phyloP scores from a whole-genome alignment of 2,888 invertebrate species.

The Acheta domesticus region DNA sequence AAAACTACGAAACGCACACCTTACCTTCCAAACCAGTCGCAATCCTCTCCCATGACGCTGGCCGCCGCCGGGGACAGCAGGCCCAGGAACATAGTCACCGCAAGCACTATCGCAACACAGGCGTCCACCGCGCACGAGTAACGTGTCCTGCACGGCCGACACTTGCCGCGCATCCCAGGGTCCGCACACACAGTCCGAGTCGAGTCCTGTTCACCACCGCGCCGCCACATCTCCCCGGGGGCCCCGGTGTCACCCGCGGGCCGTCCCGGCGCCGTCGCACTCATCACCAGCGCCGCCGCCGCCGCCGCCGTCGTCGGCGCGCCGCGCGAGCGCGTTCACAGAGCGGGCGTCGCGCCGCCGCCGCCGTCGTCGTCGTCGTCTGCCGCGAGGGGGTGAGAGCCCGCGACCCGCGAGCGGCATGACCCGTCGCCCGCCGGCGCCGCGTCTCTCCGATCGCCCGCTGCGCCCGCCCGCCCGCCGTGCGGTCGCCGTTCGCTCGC shows the following conservation, averaged over 20 bases:
- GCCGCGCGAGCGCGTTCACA: not conserved
- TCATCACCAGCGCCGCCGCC: not conserved
- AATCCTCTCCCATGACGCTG: conserved; percentile 62
- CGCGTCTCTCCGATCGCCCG: no score
- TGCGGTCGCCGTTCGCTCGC: no score
- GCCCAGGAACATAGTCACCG: not conserved
- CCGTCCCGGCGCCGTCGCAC: not conserved
- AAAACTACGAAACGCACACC: conserved; percentile 34
- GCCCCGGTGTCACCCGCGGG: not conserved
- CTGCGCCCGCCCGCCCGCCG: no score
- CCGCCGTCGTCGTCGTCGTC: no score
- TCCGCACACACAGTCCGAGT: not conserved
- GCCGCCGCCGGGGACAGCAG: conserved; percentile 47
- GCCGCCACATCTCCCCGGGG: not conserved
- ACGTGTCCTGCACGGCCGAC: not conserved
- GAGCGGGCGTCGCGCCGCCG: not conserved
- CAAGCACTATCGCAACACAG: conserved; percentile 23
- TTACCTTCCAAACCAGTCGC: conserved; percentile 69
- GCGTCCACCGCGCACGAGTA: not conserved
- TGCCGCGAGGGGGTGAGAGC: not conserved
- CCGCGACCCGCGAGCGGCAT: not conserved
- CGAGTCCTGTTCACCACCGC: not conserved
- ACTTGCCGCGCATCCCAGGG: conserved; percentile 18
- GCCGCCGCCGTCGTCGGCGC: not conserved
- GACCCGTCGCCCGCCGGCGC: conserved; percentile 19